phyloP scores from a whole-genome alignment of 35 echinoderm and acorn worm genomes.

The Ophiothrix spiculata region DNA sequence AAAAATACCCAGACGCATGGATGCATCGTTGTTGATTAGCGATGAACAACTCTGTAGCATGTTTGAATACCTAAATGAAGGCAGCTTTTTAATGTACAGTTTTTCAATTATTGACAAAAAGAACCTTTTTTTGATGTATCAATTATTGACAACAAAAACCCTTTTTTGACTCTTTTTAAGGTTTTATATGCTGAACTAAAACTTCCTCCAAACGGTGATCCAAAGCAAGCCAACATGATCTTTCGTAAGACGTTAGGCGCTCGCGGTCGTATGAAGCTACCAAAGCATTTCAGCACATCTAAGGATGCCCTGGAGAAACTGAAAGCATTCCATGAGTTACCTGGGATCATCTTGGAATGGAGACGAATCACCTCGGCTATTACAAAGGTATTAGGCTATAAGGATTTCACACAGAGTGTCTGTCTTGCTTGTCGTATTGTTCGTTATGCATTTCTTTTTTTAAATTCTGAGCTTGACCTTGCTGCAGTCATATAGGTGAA shows the following conservation, averaged over 20 bases:
- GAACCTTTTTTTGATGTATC: too few species aligned
- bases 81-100: not conserved
- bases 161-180: conserved; percentile 17
- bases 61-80: too few species aligned
- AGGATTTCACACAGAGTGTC: not conserved
- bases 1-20: too few species aligned
- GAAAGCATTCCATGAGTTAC: conserved; percentile 69
- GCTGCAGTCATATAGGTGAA: too few species aligned
- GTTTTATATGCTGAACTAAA: conserved; percentile 85
- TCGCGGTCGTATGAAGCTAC: conserved; percentile 62
- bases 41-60: too few species aligned
- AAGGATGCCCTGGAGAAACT: conserved; percentile 94
- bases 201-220: conserved; percentile 88
- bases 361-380: conserved; percentile 68
- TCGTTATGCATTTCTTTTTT: too few species aligned
- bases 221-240: conserved; percentile 16
- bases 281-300: conserved; percentile 91
- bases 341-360: conserved; percentile 88
- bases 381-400: conserved; percentile 54
- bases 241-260: conserved; percentile 58
- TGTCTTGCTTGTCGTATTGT: not conserved
- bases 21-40: too few species aligned
- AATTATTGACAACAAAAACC: not conserved
- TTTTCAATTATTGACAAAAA: too few species aligned
- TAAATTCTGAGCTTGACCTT: too few species aligned